These are phyloP conservation scores for Piscicola geometra DNA, from an alignment of 2,888 invertebrate species.

Conservation along the genomic window DNA sequence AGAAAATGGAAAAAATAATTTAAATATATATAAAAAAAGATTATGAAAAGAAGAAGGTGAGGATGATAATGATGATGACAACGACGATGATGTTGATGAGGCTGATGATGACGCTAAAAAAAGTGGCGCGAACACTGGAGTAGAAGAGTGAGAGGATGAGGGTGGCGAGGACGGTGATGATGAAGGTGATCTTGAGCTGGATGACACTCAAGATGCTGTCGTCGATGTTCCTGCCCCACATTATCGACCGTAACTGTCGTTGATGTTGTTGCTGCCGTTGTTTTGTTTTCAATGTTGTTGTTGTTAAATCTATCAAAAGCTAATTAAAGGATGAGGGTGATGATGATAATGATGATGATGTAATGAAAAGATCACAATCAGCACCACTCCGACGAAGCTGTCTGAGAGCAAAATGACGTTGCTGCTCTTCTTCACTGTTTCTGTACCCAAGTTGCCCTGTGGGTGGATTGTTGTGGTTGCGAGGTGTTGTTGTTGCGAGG, in stretches of 20 bases:
- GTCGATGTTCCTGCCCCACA: slow-evolving; percentile 12
- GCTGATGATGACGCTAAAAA: too few relatives aligned
- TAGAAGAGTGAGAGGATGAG: neutral
- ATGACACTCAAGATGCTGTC: neutral
- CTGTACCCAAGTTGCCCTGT: neutral
- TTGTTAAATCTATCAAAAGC: too few relatives aligned
- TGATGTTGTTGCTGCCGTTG: too few relatives aligned
- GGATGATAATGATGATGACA: slow-evolving; percentile 3
- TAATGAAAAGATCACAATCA: too few relatives aligned
- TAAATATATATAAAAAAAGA: neutral
- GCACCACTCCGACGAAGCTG: slow-evolving; percentile 7
- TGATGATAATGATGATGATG: too few relatives aligned
- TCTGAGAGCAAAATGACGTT: neutral
- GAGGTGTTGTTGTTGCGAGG: too few relatives aligned
- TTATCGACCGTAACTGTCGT: neutral
- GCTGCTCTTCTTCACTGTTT: neutral
- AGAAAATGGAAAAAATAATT: too few relatives aligned
- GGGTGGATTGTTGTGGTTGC: too few relatives aligned
- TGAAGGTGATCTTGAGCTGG: neutral
- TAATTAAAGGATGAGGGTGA: too few relatives aligned
- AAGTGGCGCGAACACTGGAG: neutral
- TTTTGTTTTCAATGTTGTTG: too few relatives aligned
- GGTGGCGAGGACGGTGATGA: neutral
- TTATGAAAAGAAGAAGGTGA: neutral
- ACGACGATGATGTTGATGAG: too few relatives aligned